A percentile compares a stretch with the other conserved stretches of the same genome.
These are phyloP conservation scores for Calypte anna DNA, from an alignment of 2,113 vertebrate species.

Conservation along the genomic window DNA sequence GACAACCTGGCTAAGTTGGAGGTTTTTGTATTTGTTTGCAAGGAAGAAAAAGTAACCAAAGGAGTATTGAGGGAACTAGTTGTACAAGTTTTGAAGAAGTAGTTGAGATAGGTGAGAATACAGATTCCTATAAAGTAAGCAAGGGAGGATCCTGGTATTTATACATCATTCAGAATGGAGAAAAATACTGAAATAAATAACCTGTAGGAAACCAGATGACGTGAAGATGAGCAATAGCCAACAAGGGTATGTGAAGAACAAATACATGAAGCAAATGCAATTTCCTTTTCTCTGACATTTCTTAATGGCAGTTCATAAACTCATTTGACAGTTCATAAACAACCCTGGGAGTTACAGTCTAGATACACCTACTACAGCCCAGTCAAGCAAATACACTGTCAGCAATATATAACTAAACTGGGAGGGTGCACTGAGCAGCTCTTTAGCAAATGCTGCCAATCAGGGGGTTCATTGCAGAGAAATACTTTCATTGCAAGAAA, in stretches of 20 bases:
- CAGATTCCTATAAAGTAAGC: background rate
- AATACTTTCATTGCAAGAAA: background rate
- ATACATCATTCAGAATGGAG: background rate
- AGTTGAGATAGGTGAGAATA: background rate
- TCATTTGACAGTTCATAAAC: background rate
- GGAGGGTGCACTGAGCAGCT: background rate
- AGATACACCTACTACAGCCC: background rate
- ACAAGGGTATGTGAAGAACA: background rate
- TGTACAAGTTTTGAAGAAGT: background rate
- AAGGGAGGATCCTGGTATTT: background rate
- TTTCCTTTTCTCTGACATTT: background rate
- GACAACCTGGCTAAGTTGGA: background rate
- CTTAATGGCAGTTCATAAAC: background rate
- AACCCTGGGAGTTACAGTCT: background rate
- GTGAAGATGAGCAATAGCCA: background rate
- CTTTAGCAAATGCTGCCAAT: background rate
- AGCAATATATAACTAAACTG: background rate
- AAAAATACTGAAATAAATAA: background rate
- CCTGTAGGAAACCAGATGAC: background rate
- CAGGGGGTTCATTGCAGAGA: background rate
- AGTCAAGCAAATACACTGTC: background rate
- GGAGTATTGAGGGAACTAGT: background rate
- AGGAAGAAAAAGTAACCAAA: background rate
- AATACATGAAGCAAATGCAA: background rate
- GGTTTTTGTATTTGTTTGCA: background rate